Percentiles rank a stretch among this genome's conserved stretches.
phyloP scores from a whole-genome alignment of 2,797 vertebrate species.

The Lepus oiostolus region DNA sequence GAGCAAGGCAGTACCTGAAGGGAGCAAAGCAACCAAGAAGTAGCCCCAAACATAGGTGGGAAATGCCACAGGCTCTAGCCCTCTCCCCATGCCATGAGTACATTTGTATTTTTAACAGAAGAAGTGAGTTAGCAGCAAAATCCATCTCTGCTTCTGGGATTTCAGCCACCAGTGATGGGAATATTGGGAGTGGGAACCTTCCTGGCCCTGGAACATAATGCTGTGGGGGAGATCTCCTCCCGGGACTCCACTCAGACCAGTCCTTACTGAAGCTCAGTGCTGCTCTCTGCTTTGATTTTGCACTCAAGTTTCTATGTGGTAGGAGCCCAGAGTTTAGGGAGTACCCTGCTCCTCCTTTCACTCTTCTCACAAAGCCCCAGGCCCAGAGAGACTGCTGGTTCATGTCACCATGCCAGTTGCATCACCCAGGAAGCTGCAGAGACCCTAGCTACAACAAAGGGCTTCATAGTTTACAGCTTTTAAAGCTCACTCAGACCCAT shows the following conservation, averaged over 20 bases:
- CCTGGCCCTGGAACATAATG: neutral
- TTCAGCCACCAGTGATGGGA: conserved; percentile 33
- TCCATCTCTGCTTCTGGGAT: conserved; percentile 28
- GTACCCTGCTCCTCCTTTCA: neutral
- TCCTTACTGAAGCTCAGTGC: conserved; percentile 26
- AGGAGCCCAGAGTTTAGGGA: conserved; percentile 20
- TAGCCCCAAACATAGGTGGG: neutral
- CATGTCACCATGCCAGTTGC: neutral
- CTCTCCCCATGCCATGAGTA: neutral
- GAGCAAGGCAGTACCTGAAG: neutral
- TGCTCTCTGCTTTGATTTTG: conserved; percentile 48
- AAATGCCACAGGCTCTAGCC: neutral
- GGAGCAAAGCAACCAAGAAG: conserved; percentile 15
- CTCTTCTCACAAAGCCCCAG: neutral
- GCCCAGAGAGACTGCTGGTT: neutral
- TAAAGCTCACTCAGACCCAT: conserved; percentile 49
- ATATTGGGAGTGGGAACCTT: conserved; percentile 27
- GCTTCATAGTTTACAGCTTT: conserved; percentile 21
- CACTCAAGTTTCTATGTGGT: conserved; percentile 14
- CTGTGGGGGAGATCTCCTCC: neutral
- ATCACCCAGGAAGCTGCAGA: neutral
- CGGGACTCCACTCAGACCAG: neutral
- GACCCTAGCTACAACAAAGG: conserved; percentile 11
- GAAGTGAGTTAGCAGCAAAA: conserved; percentile 24
- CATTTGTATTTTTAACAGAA: conserved; percentile 39